Percentiles rank a stretch among this genome's conserved stretches.
Conservation (phyloP, 2,888 invertebrate species). For the Harpalus rufipes region DNA sequence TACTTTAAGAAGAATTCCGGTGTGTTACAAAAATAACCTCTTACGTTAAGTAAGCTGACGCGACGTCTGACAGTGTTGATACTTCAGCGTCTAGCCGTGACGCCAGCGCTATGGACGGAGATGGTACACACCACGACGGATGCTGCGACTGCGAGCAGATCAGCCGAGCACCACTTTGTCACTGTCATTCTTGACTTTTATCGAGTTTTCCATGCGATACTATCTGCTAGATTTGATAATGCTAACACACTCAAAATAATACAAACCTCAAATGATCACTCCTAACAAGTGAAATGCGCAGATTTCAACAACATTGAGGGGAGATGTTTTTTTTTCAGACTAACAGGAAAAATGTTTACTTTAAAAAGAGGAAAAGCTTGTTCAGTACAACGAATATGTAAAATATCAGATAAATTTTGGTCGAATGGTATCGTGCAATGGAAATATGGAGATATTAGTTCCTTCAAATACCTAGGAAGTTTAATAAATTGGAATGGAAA, state of each 20-base stretch:
- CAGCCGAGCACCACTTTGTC: conserved; percentile 47
- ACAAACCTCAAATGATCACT: background rate
- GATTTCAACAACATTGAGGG: too few species aligned
- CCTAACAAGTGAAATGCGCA: background rate
- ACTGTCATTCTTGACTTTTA: conserved; percentile 60
- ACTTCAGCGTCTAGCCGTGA: background rate
- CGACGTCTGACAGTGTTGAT: conserved; percentile 30
- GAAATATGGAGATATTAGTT: too few species aligned
- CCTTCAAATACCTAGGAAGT: too few species aligned
- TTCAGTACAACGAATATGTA: too few species aligned
- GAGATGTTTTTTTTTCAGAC: too few species aligned
- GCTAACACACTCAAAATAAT: conserved; percentile 38
- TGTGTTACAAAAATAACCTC: conserved; percentile 21
- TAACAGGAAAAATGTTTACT: too few species aligned
- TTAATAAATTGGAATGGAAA: too few species aligned
- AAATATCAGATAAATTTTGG: too few species aligned
- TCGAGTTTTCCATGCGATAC: conserved; percentile 42
- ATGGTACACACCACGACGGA: conserved; percentile 11
- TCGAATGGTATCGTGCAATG: too few species aligned
- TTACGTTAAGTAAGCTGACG: background rate
- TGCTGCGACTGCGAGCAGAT: conserved; percentile 8
- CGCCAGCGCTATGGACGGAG: background rate
- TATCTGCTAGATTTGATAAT: conserved; percentile 44
- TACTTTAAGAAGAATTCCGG: conserved; percentile 4
- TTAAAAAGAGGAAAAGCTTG: too few species aligned